phyloP scores from a whole-genome alignment of 2,113 vertebrate genomes.

The Lichenostomus cassidix region DNA sequence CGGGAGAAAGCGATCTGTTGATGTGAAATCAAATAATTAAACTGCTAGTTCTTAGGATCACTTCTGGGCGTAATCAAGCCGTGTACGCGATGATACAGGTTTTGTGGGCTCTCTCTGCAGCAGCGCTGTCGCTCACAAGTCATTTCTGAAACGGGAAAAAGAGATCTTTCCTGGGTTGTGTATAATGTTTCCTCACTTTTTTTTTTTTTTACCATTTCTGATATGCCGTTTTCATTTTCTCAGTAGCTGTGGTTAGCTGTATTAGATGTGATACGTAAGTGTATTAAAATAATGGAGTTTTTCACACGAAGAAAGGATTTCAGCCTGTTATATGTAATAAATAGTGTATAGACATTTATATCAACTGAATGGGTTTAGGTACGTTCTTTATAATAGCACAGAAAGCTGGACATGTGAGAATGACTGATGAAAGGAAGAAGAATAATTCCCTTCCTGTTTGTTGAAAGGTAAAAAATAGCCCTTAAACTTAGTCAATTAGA shows the following conservation, averaged over 20 bases:
- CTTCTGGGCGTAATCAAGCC: not conserved
- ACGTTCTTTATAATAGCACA: not conserved
- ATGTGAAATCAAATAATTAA: not conserved
- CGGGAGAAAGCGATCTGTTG: not conserved
- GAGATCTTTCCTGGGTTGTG: not conserved
- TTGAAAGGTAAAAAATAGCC: not conserved
- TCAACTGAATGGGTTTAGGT: not conserved
- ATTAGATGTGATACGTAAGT: not conserved
- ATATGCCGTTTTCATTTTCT: not conserved
- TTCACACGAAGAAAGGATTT: not conserved
- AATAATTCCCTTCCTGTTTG: not conserved
- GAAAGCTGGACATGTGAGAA: not conserved
- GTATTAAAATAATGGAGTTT: not conserved
- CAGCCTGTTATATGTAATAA: not conserved
- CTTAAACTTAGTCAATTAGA: not conserved
- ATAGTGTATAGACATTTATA: not conserved
- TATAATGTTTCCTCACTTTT: not conserved
- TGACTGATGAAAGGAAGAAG: not conserved
- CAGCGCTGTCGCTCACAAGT: not conserved
- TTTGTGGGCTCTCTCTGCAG: not conserved
- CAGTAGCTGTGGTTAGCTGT: not conserved
- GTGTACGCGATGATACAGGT: accelerated
- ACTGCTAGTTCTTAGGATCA: not conserved
- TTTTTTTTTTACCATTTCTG: not conserved
- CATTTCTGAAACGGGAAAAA: not conserved